Conservation (phyloP, 1,140 invertebrate genomes). For the Grapholita molesta region DNA sequence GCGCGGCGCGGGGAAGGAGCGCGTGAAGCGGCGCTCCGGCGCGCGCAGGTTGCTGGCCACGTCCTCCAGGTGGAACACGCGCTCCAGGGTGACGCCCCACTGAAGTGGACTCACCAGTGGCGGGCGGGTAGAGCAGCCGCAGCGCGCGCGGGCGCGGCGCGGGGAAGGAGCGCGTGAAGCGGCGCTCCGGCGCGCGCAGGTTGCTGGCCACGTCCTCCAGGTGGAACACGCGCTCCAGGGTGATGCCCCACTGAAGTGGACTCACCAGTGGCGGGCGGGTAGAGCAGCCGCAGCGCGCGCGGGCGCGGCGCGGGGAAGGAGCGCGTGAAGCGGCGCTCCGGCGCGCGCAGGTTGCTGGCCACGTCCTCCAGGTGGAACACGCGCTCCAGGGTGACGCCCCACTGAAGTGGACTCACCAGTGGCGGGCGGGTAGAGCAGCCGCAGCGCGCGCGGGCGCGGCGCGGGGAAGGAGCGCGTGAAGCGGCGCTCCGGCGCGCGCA, state of each 20-base stretch:
- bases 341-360: constrained; percentile 86
- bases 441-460: constrained; percentile 76
- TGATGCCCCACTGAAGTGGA: constrained; percentile 72
- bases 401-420: constrained; percentile 77
- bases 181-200: too few species aligned
- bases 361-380: constrained; percentile 93
- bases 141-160: too few species aligned
- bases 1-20: constrained; percentile 82
- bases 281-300: constrained; percentile 79
- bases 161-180: too few species aligned
- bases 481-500: constrained; percentile 84
- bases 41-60: constrained; percentile 88
- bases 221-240: too few species aligned
- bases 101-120: too few species aligned
- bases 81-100: too few species aligned
- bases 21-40: constrained; percentile 87
- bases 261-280: constrained; percentile 84
- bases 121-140: too few species aligned
- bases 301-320: constrained; percentile 84
- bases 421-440: constrained; percentile 82
- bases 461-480: constrained; percentile 89
- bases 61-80: constrained; percentile 92
- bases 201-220: constrained; percentile 94
- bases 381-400: constrained; percentile 82
- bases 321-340: constrained; percentile 87